These are phyloP conservation scores for Molossus alvarezi DNA, from an alignment of 2,797 vertebrate genomes.

Conservation along the genomic window DNA sequence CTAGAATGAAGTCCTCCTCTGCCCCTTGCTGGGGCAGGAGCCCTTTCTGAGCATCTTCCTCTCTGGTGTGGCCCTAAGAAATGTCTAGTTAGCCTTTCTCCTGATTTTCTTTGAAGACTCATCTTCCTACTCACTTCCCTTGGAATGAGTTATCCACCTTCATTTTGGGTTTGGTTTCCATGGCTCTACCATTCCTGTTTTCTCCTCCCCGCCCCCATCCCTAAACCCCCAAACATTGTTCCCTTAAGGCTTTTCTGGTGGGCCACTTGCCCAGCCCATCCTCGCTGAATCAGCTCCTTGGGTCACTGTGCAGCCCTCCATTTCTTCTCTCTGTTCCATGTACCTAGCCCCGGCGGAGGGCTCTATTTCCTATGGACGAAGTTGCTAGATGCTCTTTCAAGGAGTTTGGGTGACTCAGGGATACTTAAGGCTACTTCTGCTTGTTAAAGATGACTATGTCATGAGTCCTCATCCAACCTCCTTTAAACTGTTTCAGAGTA, in stretches of 20 bases:
- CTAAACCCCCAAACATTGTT: background rate
- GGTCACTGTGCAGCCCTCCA: background rate
- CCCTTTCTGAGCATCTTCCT: background rate
- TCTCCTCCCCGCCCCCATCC: background rate
- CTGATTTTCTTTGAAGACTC: slow-evolving; percentile 21
- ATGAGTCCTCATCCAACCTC: background rate
- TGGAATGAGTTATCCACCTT: background rate
- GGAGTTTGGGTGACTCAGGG: background rate
- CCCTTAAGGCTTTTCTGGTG: background rate
- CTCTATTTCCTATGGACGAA: background rate
- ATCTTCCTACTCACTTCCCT: slow-evolving; percentile 3
- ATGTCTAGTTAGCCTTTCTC: background rate
- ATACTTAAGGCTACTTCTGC: background rate
- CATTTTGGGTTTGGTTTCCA: background rate
- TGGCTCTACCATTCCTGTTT: background rate
- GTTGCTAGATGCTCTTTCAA: background rate
- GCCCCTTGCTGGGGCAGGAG: background rate
- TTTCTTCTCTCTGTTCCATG: slow-evolving; percentile 31
- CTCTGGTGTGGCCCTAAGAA: background rate
- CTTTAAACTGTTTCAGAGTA: background rate
- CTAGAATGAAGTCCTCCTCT: background rate
- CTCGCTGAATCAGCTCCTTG: slow-evolving; percentile 57
- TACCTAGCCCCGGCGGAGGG: background rate
- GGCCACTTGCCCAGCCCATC: background rate
- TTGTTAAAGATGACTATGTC: background rate